These are phyloP conservation scores for Adelphocoris suturalis DNA, from an alignment of 2,888 invertebrate genomes.

Conservation along the genomic window DNA sequence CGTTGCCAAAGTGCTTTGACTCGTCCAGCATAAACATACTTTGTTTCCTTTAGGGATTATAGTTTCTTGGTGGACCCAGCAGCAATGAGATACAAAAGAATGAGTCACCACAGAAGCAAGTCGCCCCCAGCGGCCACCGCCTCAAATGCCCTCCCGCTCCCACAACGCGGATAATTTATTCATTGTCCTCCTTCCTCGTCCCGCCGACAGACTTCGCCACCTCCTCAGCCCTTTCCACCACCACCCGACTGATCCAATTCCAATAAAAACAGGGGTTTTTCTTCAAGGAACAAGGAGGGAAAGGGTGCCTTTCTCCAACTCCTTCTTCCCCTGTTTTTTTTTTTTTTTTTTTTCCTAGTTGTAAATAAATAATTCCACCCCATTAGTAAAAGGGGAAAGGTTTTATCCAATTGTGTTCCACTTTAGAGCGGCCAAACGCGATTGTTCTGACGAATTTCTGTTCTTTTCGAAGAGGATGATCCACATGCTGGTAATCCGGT, in stretches of 20 bases:
- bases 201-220: neutral
- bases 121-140: conserved; percentile 30
- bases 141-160: neutral
- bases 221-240: conserved; percentile 33
- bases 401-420: conserved; percentile 64
- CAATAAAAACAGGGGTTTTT: conserved; percentile 62
- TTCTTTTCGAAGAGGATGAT: neutral
- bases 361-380: conserved; percentile 68
- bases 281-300: conserved; percentile 37
- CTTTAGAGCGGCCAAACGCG: conserved; percentile 51
- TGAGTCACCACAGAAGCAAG: neutral
- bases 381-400: conserved; percentile 67
- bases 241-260: conserved; percentile 65
- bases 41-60: no score
- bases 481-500: neutral
- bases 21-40: no score
- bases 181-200: conserved; percentile 56
- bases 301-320: conserved; percentile 14
- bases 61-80: no score
- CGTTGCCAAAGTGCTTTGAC: no score
- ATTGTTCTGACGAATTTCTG: conserved; percentile 44
- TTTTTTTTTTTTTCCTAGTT: conserved; percentile 17
- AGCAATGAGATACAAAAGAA: neutral
- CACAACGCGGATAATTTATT: conserved; percentile 65
- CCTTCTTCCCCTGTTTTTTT: neutral